phyloP scores from a whole-genome alignment of 2,113 vertebrate genomes.

The Pelobates fuscus region DNA sequence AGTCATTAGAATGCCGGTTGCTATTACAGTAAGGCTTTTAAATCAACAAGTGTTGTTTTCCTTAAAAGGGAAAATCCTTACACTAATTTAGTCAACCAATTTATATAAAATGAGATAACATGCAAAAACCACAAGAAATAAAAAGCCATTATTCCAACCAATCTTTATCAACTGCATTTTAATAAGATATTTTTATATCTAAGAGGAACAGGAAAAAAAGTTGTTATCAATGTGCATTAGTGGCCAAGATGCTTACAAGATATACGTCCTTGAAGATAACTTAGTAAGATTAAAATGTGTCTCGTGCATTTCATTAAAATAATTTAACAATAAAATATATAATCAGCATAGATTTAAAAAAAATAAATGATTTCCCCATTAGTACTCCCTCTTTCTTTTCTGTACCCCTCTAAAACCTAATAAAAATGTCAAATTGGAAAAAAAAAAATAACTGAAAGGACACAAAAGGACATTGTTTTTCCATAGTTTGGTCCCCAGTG shows the following conservation, averaged over 20 bases:
- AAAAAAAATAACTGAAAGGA: no score
- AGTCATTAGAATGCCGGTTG: constrained; percentile 23
- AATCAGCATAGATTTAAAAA: no score
- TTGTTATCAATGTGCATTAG: constrained; percentile 1
- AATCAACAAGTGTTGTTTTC: constrained; percentile 21
- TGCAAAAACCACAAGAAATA: constrained; percentile 15
- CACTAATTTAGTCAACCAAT: constrained; percentile 16
- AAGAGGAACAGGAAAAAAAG: not conserved
- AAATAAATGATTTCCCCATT: no score
- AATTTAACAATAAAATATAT: no score
- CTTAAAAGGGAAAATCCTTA: constrained; percentile 25
- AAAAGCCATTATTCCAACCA: constrained; percentile 9
- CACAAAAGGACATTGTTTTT: no score
- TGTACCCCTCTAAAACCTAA: no score
- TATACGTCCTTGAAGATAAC: no score
- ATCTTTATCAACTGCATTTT: constrained; percentile 11
- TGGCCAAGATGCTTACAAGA: not conserved
- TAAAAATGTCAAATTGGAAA: no score
- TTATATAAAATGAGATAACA: constrained; percentile 32
- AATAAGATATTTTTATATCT: constrained; percentile 24
- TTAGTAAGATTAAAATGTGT: no score
- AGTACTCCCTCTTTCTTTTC: no score
- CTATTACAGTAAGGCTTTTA: constrained; percentile 31
- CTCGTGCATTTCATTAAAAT: no score
- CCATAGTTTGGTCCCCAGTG: no score